Conservation (phyloP, 2,888 invertebrate species). For the Drosophila gaucha region DNA sequence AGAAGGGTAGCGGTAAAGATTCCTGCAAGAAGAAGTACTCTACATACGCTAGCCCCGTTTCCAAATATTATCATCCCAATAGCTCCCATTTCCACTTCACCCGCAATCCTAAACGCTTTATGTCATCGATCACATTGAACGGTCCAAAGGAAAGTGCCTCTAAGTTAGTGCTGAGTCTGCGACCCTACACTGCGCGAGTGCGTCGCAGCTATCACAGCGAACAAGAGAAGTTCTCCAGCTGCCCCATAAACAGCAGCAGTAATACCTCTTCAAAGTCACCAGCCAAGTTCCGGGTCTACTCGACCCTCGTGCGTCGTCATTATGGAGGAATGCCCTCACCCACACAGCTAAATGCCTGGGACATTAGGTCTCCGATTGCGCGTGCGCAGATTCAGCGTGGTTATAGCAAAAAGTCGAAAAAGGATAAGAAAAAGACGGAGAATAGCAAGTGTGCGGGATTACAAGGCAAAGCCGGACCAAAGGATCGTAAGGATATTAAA, state of each 20-base stretch:
- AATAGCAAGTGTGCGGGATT: constrained; percentile 28
- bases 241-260: not conserved
- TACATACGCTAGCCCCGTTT: constrained; percentile 16
- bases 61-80: constrained; percentile 11
- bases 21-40: constrained; percentile 53
- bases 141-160: not conserved
- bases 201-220: not conserved
- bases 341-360: constrained; percentile 24
- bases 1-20: too few species aligned
- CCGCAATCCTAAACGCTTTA: constrained; percentile 8
- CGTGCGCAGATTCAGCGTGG: constrained; percentile 4
- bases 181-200: not conserved
- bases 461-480: not conserved
- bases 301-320: constrained; percentile 42
- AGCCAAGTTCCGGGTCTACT: constrained; percentile 34
- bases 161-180: not conserved
- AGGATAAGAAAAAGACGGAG: not conserved
- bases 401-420: constrained; percentile 22
- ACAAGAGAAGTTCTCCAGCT: not conserved
- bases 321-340: constrained; percentile 33
- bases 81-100: not conserved
- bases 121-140: constrained; percentile 7
- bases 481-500: constrained; percentile 37
- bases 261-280: not conserved
- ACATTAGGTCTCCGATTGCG: constrained; percentile 1